Evolutionary conservation across 2,888 invertebrate genomes (phyloP).

Genomic region (Lasioglossum vierecki): DNA sequence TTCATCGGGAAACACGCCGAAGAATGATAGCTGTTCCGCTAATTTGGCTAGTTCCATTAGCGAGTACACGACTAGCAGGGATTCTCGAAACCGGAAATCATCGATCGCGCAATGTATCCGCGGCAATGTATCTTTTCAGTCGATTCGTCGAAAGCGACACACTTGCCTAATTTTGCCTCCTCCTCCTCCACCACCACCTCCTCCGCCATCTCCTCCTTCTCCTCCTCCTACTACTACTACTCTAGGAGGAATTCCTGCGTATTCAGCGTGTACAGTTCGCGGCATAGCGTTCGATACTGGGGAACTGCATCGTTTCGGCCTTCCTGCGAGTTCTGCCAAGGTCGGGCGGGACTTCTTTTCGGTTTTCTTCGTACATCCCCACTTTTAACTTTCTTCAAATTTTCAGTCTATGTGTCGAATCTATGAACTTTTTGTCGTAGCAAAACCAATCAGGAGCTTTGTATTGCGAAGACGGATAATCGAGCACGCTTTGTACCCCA

Average conservation of each 20-base stretch:
- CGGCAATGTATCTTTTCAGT: slow-evolving; percentile 21
- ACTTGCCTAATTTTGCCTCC: slow-evolving; percentile 76
- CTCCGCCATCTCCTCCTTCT: background rate
- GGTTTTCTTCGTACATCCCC: too few species aligned
- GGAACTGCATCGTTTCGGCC: background rate
- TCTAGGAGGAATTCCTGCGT: slow-evolving; percentile 30
- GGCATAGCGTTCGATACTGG: too few species aligned
- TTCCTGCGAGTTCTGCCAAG: background rate
- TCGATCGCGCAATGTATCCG: slow-evolving; percentile 6
- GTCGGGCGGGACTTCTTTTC: background rate
- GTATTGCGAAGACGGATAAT: slow-evolving; percentile 23
- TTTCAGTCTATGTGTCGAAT: too few species aligned
- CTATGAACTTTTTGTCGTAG: too few species aligned
- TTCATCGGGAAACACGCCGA: background rate
- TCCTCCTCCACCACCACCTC: background rate
- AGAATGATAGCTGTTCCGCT: background rate
- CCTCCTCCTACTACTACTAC: background rate
- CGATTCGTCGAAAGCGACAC: slow-evolving; percentile 73
- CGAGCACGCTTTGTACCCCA: slow-evolving; percentile 7
- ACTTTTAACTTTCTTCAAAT: too few species aligned
- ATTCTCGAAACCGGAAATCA: slow-evolving; percentile 38
- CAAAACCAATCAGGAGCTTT: background rate
- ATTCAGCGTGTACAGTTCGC: background rate
- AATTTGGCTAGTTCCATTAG: background rate
- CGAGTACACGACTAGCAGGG: background rate